phyloP scores from a whole-genome alignment of 2,797 vertebrate genomes.

The Esox lucius region DNA sequence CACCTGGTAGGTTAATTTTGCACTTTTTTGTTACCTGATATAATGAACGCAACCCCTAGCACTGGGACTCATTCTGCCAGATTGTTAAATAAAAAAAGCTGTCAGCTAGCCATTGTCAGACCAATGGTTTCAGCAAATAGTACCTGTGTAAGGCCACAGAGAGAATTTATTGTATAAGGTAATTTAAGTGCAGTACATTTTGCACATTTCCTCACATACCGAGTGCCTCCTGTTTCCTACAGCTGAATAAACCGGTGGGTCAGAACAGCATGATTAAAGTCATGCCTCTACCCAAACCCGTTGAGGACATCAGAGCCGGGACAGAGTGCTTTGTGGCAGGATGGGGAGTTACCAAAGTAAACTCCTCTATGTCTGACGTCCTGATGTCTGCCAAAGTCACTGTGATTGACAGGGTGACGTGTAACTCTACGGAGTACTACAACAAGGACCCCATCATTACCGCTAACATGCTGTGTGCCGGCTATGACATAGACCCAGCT shows the following conservation, averaged over 20 bases:
- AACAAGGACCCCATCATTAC: slow-evolving; percentile 43
- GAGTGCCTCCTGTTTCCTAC: slow-evolving; percentile 9
- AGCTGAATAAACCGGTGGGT: slow-evolving; percentile 54
- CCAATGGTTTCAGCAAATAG: no score
- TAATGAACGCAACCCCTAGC: no score
- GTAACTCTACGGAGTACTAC: slow-evolving; percentile 61
- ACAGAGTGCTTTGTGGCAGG: slow-evolving; percentile 62
- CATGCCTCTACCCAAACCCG: neutral
- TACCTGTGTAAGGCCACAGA: no score
- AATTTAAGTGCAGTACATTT: no score
- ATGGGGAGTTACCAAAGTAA: slow-evolving; percentile 52
- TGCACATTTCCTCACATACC: no score
- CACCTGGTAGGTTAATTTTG: no score
- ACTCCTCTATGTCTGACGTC: slow-evolving; percentile 37
- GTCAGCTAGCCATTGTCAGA: no score
- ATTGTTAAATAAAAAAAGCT: no score
- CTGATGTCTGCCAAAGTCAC: slow-evolving; percentile 63
- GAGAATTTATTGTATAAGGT: no score
- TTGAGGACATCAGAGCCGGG: slow-evolving; percentile 18
- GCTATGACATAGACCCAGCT: neutral
- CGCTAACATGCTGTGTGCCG: slow-evolving; percentile 65
- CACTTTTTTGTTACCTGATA: no score
- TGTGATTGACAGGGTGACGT: slow-evolving; percentile 54
- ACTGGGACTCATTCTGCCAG: no score
- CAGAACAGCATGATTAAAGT: slow-evolving; percentile 31